Percentiles rank a stretch among this genome's conserved stretches.
Evolutionary conservation across 2,113 vertebrate species (phyloP).

Genomic region (Catagonus wagneri): DNA sequence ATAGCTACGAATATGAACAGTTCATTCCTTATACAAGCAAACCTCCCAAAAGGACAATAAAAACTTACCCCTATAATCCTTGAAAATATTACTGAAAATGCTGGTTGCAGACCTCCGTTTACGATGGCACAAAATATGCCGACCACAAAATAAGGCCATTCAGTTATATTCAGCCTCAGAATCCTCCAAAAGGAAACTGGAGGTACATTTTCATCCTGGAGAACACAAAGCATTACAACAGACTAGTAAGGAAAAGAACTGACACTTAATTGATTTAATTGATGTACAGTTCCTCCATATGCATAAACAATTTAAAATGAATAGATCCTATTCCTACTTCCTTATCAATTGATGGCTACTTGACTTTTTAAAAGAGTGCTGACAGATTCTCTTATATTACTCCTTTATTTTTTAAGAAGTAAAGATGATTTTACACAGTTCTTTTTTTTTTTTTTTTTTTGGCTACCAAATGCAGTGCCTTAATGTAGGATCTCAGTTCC

Average conservation of each 20-base stretch:
- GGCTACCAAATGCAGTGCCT: too few relatives aligned
- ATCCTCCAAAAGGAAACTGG: slow-evolving; percentile 92
- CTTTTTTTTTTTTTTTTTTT: too few relatives aligned
- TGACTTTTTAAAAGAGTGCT: background rate
- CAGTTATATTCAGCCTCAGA: slow-evolving; percentile 90
- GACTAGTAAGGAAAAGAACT: background rate
- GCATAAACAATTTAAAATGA: background rate
- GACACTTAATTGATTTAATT: background rate
- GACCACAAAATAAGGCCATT: slow-evolving; percentile 94
- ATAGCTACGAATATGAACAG: background rate
- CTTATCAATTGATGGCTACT: background rate
- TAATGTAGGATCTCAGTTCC: too few relatives aligned
- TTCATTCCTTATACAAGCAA: slow-evolving; percentile 15
- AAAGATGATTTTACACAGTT: background rate
- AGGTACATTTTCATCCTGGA: slow-evolving; percentile 89
- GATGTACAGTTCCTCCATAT: background rate
- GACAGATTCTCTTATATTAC: background rate
- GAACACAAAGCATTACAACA: slow-evolving; percentile 39
- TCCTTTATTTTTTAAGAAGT: slow-evolving; percentile 7
- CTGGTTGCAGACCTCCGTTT: slow-evolving; percentile 94
- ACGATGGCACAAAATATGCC: slow-evolving; percentile 91
- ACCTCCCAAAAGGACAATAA: background rate
- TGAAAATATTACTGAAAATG: slow-evolving; percentile 95
- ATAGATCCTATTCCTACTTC: background rate
- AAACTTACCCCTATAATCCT: slow-evolving; percentile 94